Conservation (phyloP, 2,113 vertebrate species). For the Cavia porcellus region DNA sequence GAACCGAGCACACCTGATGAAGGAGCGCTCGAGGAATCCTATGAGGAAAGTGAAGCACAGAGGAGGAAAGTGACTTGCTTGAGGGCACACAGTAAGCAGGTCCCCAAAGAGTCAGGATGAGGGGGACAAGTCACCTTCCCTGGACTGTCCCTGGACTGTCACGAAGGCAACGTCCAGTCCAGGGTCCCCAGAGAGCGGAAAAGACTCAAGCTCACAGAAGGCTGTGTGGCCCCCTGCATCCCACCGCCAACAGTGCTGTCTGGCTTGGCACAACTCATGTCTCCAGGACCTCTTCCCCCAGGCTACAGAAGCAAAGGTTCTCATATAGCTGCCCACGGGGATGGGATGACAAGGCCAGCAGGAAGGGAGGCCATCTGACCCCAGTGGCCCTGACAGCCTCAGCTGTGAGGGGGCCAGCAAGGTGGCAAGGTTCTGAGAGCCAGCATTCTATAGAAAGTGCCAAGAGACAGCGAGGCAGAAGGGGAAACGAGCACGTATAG, state of each 20-base stretch:
- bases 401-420: background rate
- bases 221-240: background rate
- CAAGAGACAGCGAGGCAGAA: background rate
- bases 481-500: background rate
- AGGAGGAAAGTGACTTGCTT: background rate
- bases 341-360: background rate
- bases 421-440: background rate
- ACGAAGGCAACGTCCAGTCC: fast-evolving
- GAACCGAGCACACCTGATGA: background rate
- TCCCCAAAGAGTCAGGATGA: background rate
- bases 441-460: background rate
- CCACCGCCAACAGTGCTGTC: background rate
- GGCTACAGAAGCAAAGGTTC: background rate
- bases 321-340: background rate
- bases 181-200: background rate
- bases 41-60: background rate
- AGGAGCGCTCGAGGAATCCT: background rate
- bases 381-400: background rate
- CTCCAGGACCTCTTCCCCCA: fast-evolving
- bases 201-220: too few relatives aligned
- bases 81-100: background rate
- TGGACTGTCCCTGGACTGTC: fast-evolving
- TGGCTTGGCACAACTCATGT: background rate
- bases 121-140: background rate
- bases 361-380: too few relatives aligned